Conservation (phyloP, 1,140 invertebrate species). For the Popillia japonica region DNA sequence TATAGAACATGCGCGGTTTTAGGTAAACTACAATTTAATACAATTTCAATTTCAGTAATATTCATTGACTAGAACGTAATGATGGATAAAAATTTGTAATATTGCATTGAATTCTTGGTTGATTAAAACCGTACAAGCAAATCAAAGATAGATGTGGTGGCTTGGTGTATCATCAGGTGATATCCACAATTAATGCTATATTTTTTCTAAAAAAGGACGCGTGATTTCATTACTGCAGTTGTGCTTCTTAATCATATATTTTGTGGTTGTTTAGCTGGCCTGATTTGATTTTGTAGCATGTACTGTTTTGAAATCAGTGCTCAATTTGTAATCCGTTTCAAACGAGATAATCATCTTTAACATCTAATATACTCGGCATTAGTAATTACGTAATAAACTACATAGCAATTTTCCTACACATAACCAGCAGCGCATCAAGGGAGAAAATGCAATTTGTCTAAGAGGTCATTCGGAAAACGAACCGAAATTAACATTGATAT, state of each 20-base stretch:
- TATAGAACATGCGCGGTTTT: too few species aligned
- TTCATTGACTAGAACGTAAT: too few species aligned
- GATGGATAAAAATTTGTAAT: too few species aligned
- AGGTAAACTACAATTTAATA: too few species aligned
- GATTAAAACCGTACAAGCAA: neutral
- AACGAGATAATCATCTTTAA: neutral
- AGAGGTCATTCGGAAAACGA: constrained; percentile 28
- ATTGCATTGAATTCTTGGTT: neutral
- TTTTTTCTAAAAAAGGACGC: neutral
- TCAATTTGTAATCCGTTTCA: neutral
- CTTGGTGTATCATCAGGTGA: neutral
- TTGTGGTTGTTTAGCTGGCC: neutral
- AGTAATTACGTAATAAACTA: constrained; percentile 4
- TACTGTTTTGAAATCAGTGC: neutral
- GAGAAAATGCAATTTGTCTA: constrained; percentile 27
- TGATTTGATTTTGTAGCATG: neutral
- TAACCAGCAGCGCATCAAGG: neutral
- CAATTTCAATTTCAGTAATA: too few species aligned
- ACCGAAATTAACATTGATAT: constrained; percentile 25
- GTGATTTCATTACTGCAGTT: neutral
- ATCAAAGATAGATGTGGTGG: neutral
- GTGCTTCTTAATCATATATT: neutral
- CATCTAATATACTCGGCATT: neutral
- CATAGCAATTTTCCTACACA: neutral
- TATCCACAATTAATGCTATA: neutral